Percentiles rank a stretch among this genome's conserved stretches.
phyloP scores from a whole-genome alignment of 1,140 invertebrate genomes.

The Cyclina sinensis region DNA sequence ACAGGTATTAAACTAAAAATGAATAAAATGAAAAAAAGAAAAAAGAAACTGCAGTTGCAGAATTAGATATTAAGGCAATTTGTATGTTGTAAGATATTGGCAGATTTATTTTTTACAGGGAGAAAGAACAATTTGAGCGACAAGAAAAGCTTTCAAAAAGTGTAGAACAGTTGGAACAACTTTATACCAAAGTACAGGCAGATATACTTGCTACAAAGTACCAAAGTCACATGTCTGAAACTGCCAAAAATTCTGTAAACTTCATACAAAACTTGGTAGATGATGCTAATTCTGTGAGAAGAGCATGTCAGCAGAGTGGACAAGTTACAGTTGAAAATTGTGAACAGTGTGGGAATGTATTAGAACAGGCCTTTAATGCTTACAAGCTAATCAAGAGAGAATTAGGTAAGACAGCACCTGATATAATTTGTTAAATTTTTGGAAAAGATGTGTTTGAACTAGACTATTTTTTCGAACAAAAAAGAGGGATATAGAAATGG shows the following conservation, averaged over 20 bases:
- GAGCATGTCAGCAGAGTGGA: background rate
- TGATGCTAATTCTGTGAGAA: constrained; percentile 25
- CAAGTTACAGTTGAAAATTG: constrained; percentile 46
- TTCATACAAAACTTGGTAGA: constrained; percentile 34
- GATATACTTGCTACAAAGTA: constrained; percentile 41
- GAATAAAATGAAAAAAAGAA: no score
- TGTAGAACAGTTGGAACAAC: constrained; percentile 42
- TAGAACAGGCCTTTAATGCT: constrained; percentile 63
- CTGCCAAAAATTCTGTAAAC: constrained; percentile 51
- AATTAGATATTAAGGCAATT: no score
- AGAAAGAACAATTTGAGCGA: constrained; percentile 71
- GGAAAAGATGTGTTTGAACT: no score
- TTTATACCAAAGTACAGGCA: constrained; percentile 54
- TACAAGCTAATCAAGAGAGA: constrained; percentile 67
- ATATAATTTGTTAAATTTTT: no score
- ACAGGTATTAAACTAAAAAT: no score
- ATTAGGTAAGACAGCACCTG: constrained; percentile 65
- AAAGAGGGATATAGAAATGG: no score
- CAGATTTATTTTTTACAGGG: constrained; percentile 62
- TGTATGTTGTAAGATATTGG: no score
- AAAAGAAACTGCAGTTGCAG: no score
- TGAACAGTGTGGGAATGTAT: constrained; percentile 48
- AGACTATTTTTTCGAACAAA: no score
- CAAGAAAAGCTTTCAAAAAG: constrained; percentile 59
- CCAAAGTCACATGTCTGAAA: constrained; percentile 62